Percentiles rank a stretch among this genome's conserved stretches.
These are phyloP conservation scores for Pharmacophagus antenor DNA, from an alignment of 2,888 invertebrate genomes.

Conservation along the genomic window DNA sequence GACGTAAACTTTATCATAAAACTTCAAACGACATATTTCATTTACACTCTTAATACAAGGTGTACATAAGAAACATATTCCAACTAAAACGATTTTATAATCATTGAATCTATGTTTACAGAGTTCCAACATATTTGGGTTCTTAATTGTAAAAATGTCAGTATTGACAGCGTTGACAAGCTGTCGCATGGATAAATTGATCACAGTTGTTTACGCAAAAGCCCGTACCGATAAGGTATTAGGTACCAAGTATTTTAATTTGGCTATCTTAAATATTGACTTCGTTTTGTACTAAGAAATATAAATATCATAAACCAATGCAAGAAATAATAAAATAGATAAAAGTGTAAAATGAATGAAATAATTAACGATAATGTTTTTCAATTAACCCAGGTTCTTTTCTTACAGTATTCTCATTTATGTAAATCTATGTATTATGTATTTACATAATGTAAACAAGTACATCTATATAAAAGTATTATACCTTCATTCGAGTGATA, in stretches of 20 bases:
- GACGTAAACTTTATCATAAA: conserved; percentile 44
- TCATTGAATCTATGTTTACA: conserved; percentile 53
- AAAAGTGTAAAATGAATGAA: too few relatives aligned
- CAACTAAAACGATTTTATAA: conserved; percentile 36
- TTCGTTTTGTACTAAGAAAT: conserved; percentile 44
- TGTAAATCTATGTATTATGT: too few relatives aligned
- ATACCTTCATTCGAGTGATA: conserved; percentile 67
- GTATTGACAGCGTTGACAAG: conserved; percentile 71
- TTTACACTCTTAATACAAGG: conserved; percentile 33
- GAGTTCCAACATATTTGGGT: conserved; percentile 67
- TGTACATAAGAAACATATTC: conserved; percentile 49
- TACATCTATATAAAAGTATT: conserved; percentile 54
- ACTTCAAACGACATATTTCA: conserved; percentile 23
- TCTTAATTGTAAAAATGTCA: conserved; percentile 78
- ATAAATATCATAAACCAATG: too few relatives aligned
- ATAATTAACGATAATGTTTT: too few relatives aligned
- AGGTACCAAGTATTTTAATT: conserved; percentile 70
- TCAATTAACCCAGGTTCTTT: too few relatives aligned
- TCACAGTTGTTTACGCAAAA: conserved; percentile 76
- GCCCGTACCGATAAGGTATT: conserved; percentile 68
- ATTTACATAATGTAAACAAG: too few relatives aligned
- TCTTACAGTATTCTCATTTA: too few relatives aligned
- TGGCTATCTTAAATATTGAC: conserved; percentile 42
- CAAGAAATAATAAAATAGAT: too few relatives aligned
- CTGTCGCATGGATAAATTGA: conserved; percentile 77